Conservation (phyloP, 2,797 vertebrate species). For the Antennarius maculatus region DNA sequence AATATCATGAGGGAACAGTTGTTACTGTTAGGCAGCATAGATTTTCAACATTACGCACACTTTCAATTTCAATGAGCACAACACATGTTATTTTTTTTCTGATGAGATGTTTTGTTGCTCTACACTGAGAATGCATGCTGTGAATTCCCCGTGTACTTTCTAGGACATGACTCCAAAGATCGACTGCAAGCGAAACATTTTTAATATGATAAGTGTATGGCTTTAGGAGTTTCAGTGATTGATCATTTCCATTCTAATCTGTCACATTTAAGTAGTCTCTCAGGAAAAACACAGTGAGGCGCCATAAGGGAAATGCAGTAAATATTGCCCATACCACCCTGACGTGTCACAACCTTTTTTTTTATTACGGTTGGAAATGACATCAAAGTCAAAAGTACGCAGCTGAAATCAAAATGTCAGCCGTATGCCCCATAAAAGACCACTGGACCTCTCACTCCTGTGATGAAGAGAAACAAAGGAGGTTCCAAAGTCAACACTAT, state of each 20-base stretch:
- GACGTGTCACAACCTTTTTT: constrained; percentile 57
- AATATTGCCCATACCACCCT: constrained; percentile 70
- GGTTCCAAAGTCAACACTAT: constrained; percentile 86
- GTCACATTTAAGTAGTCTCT: constrained; percentile 50
- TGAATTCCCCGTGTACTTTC: constrained; percentile 59
- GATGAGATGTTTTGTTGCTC: constrained; percentile 37
- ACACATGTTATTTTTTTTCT: constrained; percentile 45
- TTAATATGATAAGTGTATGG: constrained; percentile 19
- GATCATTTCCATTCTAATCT: constrained; percentile 59
- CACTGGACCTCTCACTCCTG: constrained; percentile 80
- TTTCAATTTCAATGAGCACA: constrained; percentile 17
- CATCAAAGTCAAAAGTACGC: constrained; percentile 80
- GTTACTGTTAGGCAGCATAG: constrained; percentile 11
- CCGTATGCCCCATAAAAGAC: constrained; percentile 80
- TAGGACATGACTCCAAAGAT: constrained; percentile 51
- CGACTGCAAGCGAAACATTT: constrained; percentile 48
- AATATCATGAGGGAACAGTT: constrained; percentile 31
- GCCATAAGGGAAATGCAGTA: constrained; percentile 59
- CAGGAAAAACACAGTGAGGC: constrained; percentile 39
- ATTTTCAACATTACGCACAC: constrained; percentile 24
- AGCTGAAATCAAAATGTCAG: constrained; percentile 82
- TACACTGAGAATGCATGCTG: constrained; percentile 53
- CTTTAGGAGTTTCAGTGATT: constrained; percentile 39
- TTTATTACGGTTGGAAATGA: constrained; percentile 72
- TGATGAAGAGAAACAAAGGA: constrained; percentile 83